Base-by-base conservation (phyloP, 2,888 invertebrate species). In the Eupithecia exiguata region DNA sequence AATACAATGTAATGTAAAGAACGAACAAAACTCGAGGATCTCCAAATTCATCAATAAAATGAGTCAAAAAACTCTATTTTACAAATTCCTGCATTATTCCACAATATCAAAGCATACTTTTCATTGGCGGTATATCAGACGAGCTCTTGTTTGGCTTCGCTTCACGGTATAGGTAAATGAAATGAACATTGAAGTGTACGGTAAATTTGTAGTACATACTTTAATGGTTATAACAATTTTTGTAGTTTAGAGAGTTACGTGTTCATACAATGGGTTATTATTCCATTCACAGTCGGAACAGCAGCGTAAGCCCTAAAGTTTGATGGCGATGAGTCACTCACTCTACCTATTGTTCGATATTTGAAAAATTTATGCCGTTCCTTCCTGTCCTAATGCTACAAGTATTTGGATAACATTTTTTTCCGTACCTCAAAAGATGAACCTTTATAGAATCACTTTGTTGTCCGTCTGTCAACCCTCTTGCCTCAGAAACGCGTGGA, bases 151-250 rank as follows among this genome's bases (percentile, higher is more conserved):
- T 72, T 75, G 69, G 43, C 74, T 76, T 69, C 67, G 38, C 66
- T 76, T 73, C 73, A 76, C 73, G 71, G 71, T 71, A 14, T 53
- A 71, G 61, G 66, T 76, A 75, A 75, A 65, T 69, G 69, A 46
- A 69, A 63, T 65, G 5, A 65, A 38, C 25, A 25, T 63, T 63
- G 36, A 10, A n/a, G 63, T 65, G 12, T n/a, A 65, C 5, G 36
- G 63, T 65, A 58, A 5, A 58, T 58, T 14, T 58, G 58, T 58
- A 58, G 69, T 43, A 40, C 12, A 43, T 67, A 63, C 68, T 30
- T 69, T 72, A 62, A 62, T 75, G 69, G 61, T 40, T 65, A 71
- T 70, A 65, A 65, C 58, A 68, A 58, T n/a, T 46, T n/a, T n/a
- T 62, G 63, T 70, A 75, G 68, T 61, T 71, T 18, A 36, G 43